Percentiles rank a stretch among this genome's conserved stretches.
Conservation (phyloP, 2,113 vertebrate genomes). For the Chloropsis cyanopogon region DNA sequence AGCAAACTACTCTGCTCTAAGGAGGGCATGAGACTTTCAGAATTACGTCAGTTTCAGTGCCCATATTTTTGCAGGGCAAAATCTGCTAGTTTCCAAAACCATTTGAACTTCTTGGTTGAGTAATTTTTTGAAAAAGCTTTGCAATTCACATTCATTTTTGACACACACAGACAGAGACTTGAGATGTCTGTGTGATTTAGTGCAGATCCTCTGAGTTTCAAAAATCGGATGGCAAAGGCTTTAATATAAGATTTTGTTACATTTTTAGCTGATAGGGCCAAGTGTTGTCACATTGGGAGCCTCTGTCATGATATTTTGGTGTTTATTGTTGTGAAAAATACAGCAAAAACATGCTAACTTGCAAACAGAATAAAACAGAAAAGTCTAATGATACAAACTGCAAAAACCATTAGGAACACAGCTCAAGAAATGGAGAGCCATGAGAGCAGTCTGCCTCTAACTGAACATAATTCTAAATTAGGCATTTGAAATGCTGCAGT, state of each 20-base stretch:
- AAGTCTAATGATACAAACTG: background rate
- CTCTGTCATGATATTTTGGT: background rate
- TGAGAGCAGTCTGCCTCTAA: background rate
- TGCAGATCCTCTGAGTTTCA: background rate
- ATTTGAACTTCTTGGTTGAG: background rate
- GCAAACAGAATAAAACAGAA: background rate
- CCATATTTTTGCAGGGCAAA: background rate
- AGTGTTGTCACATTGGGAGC: background rate
- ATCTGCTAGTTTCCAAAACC: background rate
- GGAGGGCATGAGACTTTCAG: background rate
- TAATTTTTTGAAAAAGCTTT: background rate
- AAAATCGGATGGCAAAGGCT: background rate
- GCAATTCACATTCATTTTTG: background rate
- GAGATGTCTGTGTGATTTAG: background rate
- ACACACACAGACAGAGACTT: background rate
- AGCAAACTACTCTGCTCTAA: background rate
- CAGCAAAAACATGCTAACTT: background rate
- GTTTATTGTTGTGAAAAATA: background rate
- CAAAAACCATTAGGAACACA: background rate
- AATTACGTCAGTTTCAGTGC: background rate
- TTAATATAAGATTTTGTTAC: background rate
- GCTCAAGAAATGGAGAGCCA: background rate
- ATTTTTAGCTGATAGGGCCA: background rate
- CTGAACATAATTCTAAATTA: background rate
- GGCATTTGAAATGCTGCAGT: background rate